phyloP scores from a whole-genome alignment of 2,113 vertebrate species.

The Pipra filicauda region DNA sequence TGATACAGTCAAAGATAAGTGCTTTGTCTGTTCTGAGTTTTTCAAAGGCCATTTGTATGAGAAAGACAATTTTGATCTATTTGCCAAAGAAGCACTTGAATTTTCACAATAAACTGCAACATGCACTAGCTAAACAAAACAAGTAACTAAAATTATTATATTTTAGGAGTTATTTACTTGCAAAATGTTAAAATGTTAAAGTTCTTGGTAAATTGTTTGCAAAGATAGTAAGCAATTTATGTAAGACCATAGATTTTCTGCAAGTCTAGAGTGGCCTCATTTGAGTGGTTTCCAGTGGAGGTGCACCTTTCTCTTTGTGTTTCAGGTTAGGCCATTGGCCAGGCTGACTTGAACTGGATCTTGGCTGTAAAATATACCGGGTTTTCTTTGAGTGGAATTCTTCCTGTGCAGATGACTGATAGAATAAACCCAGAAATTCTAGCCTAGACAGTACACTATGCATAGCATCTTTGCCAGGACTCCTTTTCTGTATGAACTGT shows the following conservation, averaged over 20 bases:
- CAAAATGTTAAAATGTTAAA: background rate
- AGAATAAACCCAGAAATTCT: background rate
- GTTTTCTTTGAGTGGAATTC: background rate
- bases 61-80: background rate
- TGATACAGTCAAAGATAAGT: background rate
- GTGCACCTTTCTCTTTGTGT: fast-evolving
- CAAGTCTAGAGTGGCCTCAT: background rate
- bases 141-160: background rate
- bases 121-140: background rate
- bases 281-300: background rate
- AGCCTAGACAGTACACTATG: background rate
- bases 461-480: background rate
- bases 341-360: background rate
- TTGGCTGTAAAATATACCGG: background rate
- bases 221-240: background rate
- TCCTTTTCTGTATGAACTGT: background rate
- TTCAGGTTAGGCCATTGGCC: background rate
- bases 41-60: background rate
- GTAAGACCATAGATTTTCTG: background rate
- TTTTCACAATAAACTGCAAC: background rate
- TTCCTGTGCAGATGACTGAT: background rate
- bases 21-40: background rate
- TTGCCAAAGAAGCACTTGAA: background rate
- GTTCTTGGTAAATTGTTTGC: background rate
- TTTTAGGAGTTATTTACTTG: background rate